Evolutionary conservation across 1,140 invertebrate genomes (phyloP).

Genomic region (Pseudomyrmex cubaensis): DNA sequence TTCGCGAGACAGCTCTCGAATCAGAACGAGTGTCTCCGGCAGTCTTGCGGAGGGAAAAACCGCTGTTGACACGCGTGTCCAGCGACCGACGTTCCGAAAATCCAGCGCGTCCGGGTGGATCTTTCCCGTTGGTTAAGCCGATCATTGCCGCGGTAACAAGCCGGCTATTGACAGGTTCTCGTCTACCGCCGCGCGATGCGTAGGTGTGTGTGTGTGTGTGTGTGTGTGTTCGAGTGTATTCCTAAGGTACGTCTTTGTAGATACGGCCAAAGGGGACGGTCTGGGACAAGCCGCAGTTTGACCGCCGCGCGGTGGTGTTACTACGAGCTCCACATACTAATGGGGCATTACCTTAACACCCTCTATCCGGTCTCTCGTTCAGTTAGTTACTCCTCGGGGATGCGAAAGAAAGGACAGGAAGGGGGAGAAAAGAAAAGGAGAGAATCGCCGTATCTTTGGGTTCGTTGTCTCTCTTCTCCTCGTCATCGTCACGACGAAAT

Average conservation of each 20-base stretch:
- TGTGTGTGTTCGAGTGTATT: slow-evolving; percentile 30
- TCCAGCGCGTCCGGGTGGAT: slow-evolving; percentile 75
- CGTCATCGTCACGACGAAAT: slow-evolving; percentile 12
- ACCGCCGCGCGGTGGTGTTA: slow-evolving; percentile 80
- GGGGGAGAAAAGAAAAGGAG: slow-evolving; percentile 18
- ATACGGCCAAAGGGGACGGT: slow-evolving; percentile 65
- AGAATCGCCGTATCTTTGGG: slow-evolving; percentile 23
- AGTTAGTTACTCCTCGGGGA: slow-evolving; percentile 81
- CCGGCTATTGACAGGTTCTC: slow-evolving; percentile 83
- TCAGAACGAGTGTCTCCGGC: slow-evolving; percentile 41
- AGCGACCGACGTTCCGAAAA: slow-evolving; percentile 59
- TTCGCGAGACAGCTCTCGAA: slow-evolving; percentile 57
- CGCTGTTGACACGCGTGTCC: slow-evolving; percentile 71
- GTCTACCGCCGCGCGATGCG: slow-evolving; percentile 46
- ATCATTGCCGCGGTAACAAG: slow-evolving; percentile 84
- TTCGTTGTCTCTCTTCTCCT: slow-evolving; percentile 26
- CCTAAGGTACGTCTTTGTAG: slow-evolving; percentile 61
- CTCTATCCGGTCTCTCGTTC: slow-evolving; percentile 81
- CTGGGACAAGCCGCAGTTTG: slow-evolving; percentile 78
- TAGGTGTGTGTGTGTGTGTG: slow-evolving; percentile 59
- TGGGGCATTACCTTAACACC: slow-evolving; percentile 85
- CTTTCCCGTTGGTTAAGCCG: slow-evolving; percentile 84
- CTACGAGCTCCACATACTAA: slow-evolving; percentile 84
- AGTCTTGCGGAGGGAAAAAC: slow-evolving; percentile 50
- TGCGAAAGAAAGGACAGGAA: slow-evolving; percentile 64